Conservation (phyloP, 2,888 invertebrate genomes). For the Cyclophora albipunctata region DNA sequence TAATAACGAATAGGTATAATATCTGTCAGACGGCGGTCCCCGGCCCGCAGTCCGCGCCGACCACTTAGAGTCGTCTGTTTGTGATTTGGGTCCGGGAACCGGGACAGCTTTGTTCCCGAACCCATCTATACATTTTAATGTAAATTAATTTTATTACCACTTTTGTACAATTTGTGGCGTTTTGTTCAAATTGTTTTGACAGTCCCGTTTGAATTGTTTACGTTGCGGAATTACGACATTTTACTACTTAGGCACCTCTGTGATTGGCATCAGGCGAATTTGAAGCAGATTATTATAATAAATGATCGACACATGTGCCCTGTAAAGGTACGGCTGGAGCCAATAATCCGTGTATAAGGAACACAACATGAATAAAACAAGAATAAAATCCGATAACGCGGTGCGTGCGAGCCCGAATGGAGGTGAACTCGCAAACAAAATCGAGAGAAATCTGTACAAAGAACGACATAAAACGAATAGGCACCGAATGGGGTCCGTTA, state of each 20-base stretch:
- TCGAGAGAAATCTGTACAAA: slow-evolving; percentile 8
- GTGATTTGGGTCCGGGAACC: slow-evolving; percentile 20
- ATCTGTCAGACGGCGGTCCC: slow-evolving; percentile 14
- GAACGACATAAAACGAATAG: slow-evolving; percentile 4
- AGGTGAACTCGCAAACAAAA: slow-evolving; percentile 15
- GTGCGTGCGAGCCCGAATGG: slow-evolving; percentile 3
- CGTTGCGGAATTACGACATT: not conserved
- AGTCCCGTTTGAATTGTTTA: not conserved
- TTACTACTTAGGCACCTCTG: too few species aligned
- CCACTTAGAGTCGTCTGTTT: slow-evolving; percentile 18
- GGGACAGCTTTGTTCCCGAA: slow-evolving; percentile 13
- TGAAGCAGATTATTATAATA: too few species aligned
- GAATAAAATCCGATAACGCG: slow-evolving; percentile 5
- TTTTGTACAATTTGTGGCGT: too few species aligned
- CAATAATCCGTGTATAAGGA: not conserved
- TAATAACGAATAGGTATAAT: slow-evolving; percentile 18
- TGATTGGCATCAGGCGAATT: too few species aligned
- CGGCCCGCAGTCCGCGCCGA: not conserved
- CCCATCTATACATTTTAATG: slow-evolving; percentile 6
- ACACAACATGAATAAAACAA: slow-evolving; percentile 2
- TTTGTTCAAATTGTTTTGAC: too few species aligned
- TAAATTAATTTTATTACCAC: slow-evolving; percentile 5
- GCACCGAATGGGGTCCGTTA: slow-evolving; percentile 13
- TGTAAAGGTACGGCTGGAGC: not conserved
- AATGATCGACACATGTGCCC: too few species aligned